These are phyloP conservation scores for Apteryx owenii DNA, from an alignment of 2,113 vertebrate genomes.

Conservation along the genomic window DNA sequence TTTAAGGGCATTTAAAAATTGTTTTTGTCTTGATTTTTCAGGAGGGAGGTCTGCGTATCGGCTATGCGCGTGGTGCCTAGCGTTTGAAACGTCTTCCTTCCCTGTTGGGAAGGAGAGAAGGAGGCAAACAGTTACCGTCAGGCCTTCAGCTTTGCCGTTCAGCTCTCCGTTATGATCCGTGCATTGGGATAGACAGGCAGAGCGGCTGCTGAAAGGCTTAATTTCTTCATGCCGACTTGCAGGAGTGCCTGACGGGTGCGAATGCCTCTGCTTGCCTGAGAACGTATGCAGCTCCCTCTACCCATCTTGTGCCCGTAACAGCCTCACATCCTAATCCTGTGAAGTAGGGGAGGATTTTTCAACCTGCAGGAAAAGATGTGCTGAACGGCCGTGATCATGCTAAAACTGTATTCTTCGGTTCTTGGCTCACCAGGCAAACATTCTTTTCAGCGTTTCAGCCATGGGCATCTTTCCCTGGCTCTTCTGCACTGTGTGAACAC, in stretches of 20 bases:
- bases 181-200: not conserved
- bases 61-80: rapidly evolving
- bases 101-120: not conserved
- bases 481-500: not conserved
- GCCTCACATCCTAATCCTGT: not conserved
- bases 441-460: not conserved
- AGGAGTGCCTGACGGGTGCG: not conserved
- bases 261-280: not conserved
- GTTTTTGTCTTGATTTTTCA: not conserved
- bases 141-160: not conserved
- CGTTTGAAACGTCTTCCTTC: not conserved
- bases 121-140: not conserved
- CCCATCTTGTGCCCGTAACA: not conserved
- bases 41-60: not conserved
- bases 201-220: not conserved
- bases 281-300: not conserved
- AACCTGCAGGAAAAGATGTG: not conserved
- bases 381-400: rapidly evolving
- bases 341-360: not conserved
- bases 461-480: not conserved
- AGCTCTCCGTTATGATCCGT: rapidly evolving
- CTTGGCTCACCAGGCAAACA: not conserved
- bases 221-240: not conserved
- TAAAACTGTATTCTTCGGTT: not conserved
- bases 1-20: not conserved